Evolutionary conservation across 2,888 invertebrate species (phyloP).

Genomic region (Frankliniella intonsa): DNA sequence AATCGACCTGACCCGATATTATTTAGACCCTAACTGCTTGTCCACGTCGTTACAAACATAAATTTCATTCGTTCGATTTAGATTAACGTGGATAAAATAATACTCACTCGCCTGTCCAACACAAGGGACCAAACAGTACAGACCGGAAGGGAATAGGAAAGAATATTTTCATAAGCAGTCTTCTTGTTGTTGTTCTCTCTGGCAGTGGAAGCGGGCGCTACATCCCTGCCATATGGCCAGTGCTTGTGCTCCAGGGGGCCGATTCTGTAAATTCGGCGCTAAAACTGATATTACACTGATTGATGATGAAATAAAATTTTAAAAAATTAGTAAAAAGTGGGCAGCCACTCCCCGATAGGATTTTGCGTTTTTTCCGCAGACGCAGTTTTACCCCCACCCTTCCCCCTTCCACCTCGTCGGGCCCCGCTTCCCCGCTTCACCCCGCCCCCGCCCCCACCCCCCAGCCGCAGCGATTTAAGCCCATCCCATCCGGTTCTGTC

Average conservation of each 20-base stretch:
- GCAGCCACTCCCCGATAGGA: too few relatives aligned
- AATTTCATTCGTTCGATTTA: background rate
- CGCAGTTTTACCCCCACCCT: background rate
- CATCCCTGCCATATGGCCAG: too few relatives aligned
- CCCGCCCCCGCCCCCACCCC: background rate
- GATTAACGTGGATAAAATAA: background rate
- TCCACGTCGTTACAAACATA: background rate
- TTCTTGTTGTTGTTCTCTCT: background rate
- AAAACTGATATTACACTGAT: too few relatives aligned
- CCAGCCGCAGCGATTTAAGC: background rate
- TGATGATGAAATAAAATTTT: too few relatives aligned
- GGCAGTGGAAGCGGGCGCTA: too few relatives aligned
- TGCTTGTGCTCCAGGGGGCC: too few relatives aligned
- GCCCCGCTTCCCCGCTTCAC: background rate
- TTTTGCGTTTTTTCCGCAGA: too few relatives aligned
- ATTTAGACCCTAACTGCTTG: background rate
- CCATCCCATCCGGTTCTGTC: background rate
- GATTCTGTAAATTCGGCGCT: too few relatives aligned
- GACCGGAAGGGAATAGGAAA: slow-evolving; percentile 11
- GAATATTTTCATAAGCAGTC: background rate
- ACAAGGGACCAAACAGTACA: slow-evolving; percentile 20
- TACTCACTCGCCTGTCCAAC: slow-evolving; percentile 13
- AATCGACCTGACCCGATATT: background rate
- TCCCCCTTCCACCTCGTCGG: background rate
- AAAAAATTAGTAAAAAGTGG: too few relatives aligned